A percentile compares a stretch with the other conserved stretches of the same genome.
Conservation (phyloP, 2,113 vertebrate species). For the Psammodynastes pulverulentus region DNA sequence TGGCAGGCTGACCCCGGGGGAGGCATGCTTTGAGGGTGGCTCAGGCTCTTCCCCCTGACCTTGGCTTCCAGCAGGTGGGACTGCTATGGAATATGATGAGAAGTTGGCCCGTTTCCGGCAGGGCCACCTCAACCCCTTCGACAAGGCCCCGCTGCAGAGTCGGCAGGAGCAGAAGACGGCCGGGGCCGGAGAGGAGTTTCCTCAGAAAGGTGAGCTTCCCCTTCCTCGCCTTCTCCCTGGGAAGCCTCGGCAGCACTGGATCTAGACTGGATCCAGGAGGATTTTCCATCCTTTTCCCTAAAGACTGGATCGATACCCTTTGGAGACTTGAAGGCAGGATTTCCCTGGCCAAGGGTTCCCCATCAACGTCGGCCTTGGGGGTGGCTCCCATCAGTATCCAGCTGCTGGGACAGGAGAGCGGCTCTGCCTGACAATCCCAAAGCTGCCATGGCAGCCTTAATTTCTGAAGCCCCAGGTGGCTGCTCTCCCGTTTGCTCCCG, state of each 20-base stretch:
- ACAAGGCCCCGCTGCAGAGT: slow-evolving; percentile 63
- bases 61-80: slow-evolving; percentile 40
- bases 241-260: neutral
- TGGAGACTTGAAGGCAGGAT: neutral
- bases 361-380: neutral
- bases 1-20: neutral
- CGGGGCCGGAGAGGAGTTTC: slow-evolving; percentile 51
- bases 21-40: neutral
- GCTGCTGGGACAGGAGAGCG: neutral
- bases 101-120: slow-evolving; percentile 90
- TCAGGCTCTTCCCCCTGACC: neutral
- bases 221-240: neutral
- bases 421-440: neutral
- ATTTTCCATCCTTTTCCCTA: neutral
- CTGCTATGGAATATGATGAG: slow-evolving; percentile 88
- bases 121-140: slow-evolving; percentile 93
- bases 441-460: neutral
- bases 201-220: slow-evolving; percentile 70
- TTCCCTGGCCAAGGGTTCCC: neutral
- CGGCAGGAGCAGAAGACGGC: slow-evolving; percentile 65
- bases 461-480: neutral
- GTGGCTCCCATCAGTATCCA: neutral
- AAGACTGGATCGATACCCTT: neutral
- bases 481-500: neutral
- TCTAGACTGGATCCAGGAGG: neutral